phyloP scores from a whole-genome alignment of 2,888 invertebrate genomes.

The Schrankia costaestrigalis region DNA sequence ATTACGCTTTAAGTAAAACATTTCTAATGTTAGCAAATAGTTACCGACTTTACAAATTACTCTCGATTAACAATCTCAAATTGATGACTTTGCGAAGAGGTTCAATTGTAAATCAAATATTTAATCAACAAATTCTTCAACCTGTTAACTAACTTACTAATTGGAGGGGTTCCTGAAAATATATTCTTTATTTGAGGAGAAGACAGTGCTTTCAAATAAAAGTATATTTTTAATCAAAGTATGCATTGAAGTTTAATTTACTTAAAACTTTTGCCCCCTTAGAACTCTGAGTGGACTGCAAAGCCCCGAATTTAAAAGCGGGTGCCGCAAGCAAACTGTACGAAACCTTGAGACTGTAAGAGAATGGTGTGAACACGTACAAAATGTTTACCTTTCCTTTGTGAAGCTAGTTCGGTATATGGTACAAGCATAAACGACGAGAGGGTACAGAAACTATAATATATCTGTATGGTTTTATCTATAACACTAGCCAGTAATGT shows the following conservation, averaged over 20 bases:
- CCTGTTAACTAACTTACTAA: slow-evolving; percentile 2
- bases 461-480: too few relatives aligned
- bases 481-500: too few relatives aligned
- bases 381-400: slow-evolving; percentile 46
- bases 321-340: slow-evolving; percentile 32
- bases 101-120: too few relatives aligned
- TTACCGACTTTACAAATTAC: too few relatives aligned
- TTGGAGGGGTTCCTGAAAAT: not conserved
- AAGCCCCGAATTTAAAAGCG: slow-evolving; percentile 33
- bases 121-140: not conserved
- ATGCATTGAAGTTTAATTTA: slow-evolving; percentile 22
- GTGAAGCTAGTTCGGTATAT: slow-evolving; percentile 30
- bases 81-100: too few relatives aligned
- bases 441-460: slow-evolving; percentile 16
- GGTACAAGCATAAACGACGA: slow-evolving; percentile 18
- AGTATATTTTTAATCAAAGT: too few relatives aligned
- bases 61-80: too few relatives aligned
- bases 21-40: too few relatives aligned
- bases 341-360: slow-evolving; percentile 39
- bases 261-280: slow-evolving; percentile 21
- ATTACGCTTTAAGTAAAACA: too few relatives aligned
- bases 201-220: too few relatives aligned
- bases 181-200: too few relatives aligned
- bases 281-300: slow-evolving; percentile 23
- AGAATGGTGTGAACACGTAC: slow-evolving; percentile 47